These are phyloP conservation scores for Erithacus rubecula DNA, from an alignment of 2,797 vertebrate genomes.

Conservation along the genomic window DNA sequence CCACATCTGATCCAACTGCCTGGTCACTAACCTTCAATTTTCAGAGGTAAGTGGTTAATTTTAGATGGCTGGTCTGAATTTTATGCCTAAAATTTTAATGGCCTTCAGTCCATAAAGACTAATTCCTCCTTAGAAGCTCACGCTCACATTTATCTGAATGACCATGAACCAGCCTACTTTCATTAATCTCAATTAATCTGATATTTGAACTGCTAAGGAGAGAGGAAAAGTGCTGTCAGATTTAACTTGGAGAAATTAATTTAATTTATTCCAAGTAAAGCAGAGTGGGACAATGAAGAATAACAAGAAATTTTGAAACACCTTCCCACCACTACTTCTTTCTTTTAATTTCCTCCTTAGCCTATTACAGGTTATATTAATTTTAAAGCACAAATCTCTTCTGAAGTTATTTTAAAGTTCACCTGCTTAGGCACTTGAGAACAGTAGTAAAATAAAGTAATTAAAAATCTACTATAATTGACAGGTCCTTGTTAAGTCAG, in stretches of 20 bases:
- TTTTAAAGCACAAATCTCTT: background rate
- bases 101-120: background rate
- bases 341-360: background rate
- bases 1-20: background rate
- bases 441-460: background rate
- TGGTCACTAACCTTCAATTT: background rate
- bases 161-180: background rate
- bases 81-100: background rate
- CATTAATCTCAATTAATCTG: background rate
- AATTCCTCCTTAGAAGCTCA: background rate
- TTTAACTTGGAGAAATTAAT: background rate
- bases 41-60: background rate
- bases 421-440: background rate
- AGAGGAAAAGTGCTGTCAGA: background rate
- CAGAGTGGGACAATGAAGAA: background rate
- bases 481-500: constrained; percentile 27
- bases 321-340: background rate
- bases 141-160: background rate
- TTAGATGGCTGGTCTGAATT: background rate
- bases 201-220: background rate
- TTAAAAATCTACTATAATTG: constrained; percentile 15
- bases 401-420: background rate
- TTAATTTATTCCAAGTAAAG: background rate
- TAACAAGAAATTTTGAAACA: background rate
- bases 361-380: background rate